Conservation (phyloP, 92 coral and sea anemone species). For the Parazoanthus swiftii region DNA sequence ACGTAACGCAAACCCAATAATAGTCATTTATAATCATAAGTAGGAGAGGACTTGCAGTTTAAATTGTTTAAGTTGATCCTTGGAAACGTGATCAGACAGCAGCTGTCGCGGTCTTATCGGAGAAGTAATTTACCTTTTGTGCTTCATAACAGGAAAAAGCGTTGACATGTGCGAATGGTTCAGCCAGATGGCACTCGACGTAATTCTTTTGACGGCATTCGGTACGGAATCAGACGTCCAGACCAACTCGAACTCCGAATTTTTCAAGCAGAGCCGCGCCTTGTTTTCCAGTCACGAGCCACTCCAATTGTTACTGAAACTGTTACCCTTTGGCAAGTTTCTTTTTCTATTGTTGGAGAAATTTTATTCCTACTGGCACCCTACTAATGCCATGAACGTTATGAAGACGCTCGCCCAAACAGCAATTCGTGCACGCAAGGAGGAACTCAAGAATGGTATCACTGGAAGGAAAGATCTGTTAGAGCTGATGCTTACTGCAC, state of each 20-base stretch:
- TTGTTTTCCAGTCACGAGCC: background rate
- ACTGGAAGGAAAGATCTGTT: background rate
- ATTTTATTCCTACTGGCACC: background rate
- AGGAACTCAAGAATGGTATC: too few species aligned
- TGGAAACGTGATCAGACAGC: too few species aligned
- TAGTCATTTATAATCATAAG: too few species aligned
- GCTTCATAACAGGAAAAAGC: background rate
- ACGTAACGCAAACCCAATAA: too few species aligned
- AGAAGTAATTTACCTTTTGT: too few species aligned
- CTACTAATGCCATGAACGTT: background rate
- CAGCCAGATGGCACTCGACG: too few species aligned
- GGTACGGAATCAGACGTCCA: background rate
- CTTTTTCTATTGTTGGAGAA: background rate
- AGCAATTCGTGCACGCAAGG: too few species aligned
- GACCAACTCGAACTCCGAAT: background rate
- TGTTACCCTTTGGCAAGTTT: background rate
- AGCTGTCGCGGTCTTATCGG: too few species aligned
- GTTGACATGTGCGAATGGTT: background rate
- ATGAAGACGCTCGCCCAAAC: background rate
- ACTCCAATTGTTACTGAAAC: background rate
- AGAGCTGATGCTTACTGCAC: constrained; percentile 9
- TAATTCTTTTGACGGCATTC: background rate
- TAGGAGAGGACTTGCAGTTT: too few species aligned
- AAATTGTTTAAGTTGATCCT: too few species aligned
- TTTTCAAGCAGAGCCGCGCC: too few species aligned